Evolutionary conservation across 2,797 vertebrate genomes (phyloP).

Genomic region (Dallia pectoralis): DNA sequence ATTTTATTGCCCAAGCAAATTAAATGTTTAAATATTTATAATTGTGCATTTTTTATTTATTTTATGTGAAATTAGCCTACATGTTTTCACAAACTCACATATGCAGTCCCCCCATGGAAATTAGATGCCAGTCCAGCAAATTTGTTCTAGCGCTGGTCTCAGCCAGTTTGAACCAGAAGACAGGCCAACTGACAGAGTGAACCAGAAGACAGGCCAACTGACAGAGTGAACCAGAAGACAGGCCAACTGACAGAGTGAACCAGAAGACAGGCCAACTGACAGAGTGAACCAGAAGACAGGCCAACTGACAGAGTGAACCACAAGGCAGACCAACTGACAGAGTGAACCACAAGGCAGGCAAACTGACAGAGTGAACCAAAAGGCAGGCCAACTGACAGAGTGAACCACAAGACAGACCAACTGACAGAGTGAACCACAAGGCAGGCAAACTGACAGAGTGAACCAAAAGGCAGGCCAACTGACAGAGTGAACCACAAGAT

Average conservation of each 20-base stretch:
- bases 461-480: constrained; percentile 11
- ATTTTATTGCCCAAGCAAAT: no score
- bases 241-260: constrained; percentile 16
- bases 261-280: constrained; percentile 1
- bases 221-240: constrained; percentile 18
- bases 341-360: constrained; percentile 12
- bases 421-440: constrained; percentile 22
- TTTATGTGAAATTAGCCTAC: no score
- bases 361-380: constrained; percentile 21
- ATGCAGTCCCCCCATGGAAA: no score
- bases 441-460: constrained; percentile 6
- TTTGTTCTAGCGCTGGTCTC: no score
- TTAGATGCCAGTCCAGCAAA: no score
- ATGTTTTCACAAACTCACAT: no score
- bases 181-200: no score
- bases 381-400: constrained; percentile 11
- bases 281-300: constrained; percentile 16
- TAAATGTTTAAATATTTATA: no score
- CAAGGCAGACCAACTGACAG: constrained; percentile 12
- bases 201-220: constrained; percentile 5
- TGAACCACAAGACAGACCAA: constrained; percentile 9
- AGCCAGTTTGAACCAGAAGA: no score
- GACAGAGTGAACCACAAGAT: constrained; percentile 19
- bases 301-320: constrained; percentile 18
- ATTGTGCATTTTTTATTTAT: no score